phyloP scores from a whole-genome alignment of 2,113 vertebrate genomes.

The Gobio gobio region DNA sequence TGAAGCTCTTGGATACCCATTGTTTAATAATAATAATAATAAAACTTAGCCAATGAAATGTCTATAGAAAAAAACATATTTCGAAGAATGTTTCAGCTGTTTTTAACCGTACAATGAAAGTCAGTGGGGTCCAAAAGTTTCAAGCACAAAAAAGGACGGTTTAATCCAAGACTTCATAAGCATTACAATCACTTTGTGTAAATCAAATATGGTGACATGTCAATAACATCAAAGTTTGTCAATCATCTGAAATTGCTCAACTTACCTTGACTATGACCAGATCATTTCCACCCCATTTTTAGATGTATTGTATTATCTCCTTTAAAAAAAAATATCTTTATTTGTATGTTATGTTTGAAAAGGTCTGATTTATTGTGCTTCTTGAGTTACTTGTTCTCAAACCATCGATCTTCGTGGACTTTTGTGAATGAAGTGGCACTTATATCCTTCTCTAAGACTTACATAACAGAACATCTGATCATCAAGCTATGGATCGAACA shows the following conservation, averaged over 20 bases:
- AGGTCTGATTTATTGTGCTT: background rate
- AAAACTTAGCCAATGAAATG: background rate
- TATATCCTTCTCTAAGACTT: background rate
- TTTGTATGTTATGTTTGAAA: background rate
- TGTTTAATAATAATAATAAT: background rate
- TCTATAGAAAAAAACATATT: background rate
- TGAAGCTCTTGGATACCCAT: background rate
- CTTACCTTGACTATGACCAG: background rate
- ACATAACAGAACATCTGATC: background rate
- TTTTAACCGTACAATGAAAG: too few species aligned
- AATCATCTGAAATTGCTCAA: background rate
- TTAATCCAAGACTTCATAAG: background rate
- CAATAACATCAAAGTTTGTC: background rate
- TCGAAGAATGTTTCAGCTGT: background rate
- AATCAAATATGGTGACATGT: background rate
- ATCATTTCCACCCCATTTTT: background rate
- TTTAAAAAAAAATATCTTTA: background rate
- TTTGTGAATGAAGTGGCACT: background rate
- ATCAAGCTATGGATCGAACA: background rate
- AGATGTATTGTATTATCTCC: background rate
- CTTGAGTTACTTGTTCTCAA: background rate
- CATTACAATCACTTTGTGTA: background rate
- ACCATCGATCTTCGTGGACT: background rate
- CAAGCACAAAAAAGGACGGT: background rate
- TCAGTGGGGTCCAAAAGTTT: background rate